Percentiles rank a stretch among this genome's conserved stretches.
Evolutionary conservation across 1,140 invertebrate species (phyloP).

Genomic region (Bombus pyrosoma): DNA sequence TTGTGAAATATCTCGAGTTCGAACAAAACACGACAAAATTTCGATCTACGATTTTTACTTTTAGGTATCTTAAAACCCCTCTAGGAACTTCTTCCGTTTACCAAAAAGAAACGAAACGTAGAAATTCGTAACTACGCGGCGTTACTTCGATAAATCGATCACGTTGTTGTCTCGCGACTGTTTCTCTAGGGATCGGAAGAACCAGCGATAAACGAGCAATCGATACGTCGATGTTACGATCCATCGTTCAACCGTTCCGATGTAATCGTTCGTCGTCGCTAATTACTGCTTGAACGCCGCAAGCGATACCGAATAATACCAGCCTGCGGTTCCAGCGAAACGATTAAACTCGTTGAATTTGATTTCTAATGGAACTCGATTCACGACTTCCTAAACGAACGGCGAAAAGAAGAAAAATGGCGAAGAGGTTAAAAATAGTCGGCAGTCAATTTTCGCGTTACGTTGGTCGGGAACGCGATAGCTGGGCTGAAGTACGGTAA

Average conservation of each 20-base stretch:
- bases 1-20: too few relatives aligned
- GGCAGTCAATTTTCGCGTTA: not conserved
- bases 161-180: too few relatives aligned
- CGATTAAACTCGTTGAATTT: not conserved
- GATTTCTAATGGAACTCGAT: not conserved
- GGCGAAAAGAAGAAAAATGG: not conserved
- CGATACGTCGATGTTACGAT: too few relatives aligned
- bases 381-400: not conserved
- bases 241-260: too few relatives aligned
- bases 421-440: not conserved
- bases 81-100: too few relatives aligned
- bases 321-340: not conserved
- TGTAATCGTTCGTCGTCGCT: not conserved
- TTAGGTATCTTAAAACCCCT: fast-evolving
- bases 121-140: too few relatives aligned
- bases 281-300: not conserved
- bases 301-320: not conserved
- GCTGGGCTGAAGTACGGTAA: slow-evolving; percentile 39
- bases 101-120: too few relatives aligned
- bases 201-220: too few relatives aligned
- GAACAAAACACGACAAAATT: too few relatives aligned
- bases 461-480: not conserved
- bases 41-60: too few relatives aligned
- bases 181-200: too few relatives aligned
- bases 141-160: too few relatives aligned